Percentiles rank a stretch among this genome's conserved stretches.
Evolutionary conservation across 64 coral and sea anemone species (phyloP).

Genomic region (Pachyseris speciosa): DNA sequence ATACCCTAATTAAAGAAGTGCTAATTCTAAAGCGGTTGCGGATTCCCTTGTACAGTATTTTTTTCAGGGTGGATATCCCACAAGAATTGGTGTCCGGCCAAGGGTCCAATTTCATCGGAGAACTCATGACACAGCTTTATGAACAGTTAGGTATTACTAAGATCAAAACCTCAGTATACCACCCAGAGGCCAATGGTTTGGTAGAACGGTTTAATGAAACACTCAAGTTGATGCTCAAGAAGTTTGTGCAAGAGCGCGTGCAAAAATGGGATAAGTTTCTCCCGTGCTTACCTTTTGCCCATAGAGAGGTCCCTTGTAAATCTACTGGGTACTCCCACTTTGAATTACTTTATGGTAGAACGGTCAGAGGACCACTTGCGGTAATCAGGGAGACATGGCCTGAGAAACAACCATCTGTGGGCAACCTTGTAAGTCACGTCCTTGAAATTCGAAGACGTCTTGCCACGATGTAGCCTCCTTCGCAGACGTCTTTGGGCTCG

Average conservation of each 20-base stretch:
- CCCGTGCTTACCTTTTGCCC: conserved; percentile 51
- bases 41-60: conserved; percentile 20
- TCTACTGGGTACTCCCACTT: conserved; percentile 71
- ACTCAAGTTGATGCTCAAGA: conserved; percentile 10
- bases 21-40: conserved; percentile 36
- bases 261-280: conserved; percentile 54
- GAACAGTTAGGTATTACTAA: not conserved
- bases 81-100: conserved; percentile 36
- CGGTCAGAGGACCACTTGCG: conserved; percentile 34
- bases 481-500: no score
- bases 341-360: conserved; percentile 63
- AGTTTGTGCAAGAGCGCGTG: not conserved
- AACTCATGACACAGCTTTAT: conserved; percentile 28
- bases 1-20: conserved; percentile 41
- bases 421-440: conserved; percentile 23
- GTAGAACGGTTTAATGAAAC: conserved; percentile 75
- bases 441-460: conserved; percentile 8
- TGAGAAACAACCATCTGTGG: not conserved
- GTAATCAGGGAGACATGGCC: conserved; percentile 63
- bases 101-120: conserved; percentile 1
- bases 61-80: conserved; percentile 49
- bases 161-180: conserved; percentile 54
- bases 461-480: no score
- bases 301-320: conserved; percentile 60
- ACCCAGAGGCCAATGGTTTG: conserved; percentile 60